phyloP scores from a whole-genome alignment of 2,797 vertebrate genomes.

The Clarias laeviceps region DNA sequence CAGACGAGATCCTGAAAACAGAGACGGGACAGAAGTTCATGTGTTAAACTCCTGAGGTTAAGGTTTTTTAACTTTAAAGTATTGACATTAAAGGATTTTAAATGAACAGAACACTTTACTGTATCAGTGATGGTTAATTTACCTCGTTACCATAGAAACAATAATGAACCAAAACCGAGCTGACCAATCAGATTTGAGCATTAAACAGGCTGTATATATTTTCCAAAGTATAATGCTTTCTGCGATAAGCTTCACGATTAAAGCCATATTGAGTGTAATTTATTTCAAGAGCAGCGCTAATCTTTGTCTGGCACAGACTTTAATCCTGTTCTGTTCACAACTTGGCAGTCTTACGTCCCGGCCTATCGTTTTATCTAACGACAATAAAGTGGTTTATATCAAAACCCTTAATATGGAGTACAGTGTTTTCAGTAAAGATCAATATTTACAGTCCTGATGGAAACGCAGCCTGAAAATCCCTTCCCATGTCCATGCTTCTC shows the following conservation, averaged over 20 bases:
- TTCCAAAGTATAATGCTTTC: neutral
- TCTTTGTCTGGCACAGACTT: constrained; percentile 11
- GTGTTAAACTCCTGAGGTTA: neutral
- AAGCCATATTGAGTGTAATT: constrained; percentile 13
- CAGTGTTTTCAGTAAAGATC: neutral
- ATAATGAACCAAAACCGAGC: too few relatives aligned
- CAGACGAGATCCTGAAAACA: constrained; percentile 88
- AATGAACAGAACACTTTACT: neutral
- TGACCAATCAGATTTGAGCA: neutral
- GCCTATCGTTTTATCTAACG: neutral
- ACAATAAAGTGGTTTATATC: neutral
- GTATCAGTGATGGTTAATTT: neutral
- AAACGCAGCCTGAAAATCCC: neutral
- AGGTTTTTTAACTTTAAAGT: neutral
- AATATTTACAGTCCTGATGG: neutral
- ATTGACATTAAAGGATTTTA: neutral
- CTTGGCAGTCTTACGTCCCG: neutral
- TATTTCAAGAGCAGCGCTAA: constrained; percentile 8
- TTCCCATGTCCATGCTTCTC: neutral
- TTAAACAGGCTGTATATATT: neutral
- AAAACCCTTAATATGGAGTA: neutral
- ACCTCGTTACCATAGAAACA: too few relatives aligned
- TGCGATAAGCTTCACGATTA: neutral
- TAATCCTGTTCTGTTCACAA: constrained; percentile 7
- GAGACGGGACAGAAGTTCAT: constrained; percentile 24